These are phyloP conservation scores for Okamejei kenojei DNA, from an alignment of 2,797 vertebrate species.

Conservation along the genomic window DNA sequence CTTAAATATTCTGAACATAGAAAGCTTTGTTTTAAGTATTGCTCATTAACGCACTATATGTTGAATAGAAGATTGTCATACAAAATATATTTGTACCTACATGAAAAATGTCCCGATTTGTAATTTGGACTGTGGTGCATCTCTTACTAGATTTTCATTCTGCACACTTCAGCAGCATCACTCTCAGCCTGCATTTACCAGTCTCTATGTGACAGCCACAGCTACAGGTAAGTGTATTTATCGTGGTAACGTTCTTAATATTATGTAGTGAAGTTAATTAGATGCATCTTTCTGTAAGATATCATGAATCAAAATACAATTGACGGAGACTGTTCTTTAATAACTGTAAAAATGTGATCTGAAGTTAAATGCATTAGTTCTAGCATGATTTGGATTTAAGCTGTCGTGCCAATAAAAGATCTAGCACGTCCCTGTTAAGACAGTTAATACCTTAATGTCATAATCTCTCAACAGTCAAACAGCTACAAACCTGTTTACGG, in stretches of 20 bases:
- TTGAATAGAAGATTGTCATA: neutral
- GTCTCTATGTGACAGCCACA: constrained; percentile 95
- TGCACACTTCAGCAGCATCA: constrained; percentile 92
- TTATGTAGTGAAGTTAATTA: neutral
- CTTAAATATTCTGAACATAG: neutral
- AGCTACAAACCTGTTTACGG: constrained; percentile 88
- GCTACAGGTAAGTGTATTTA: constrained; percentile 78
- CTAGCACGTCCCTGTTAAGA: too few species aligned
- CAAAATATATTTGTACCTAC: neutral
- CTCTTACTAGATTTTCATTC: constrained; percentile 72
- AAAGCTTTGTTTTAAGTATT: neutral
- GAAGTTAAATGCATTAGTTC: neutral
- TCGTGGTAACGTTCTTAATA: neutral
- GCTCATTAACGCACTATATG: neutral
- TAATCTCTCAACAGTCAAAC: constrained; percentile 67
- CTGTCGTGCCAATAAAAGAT: neutral
- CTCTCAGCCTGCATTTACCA: constrained; percentile 97
- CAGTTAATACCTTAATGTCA: too few species aligned
- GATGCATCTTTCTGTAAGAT: neutral
- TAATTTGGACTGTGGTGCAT: constrained; percentile 38
- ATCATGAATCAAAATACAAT: neutral
- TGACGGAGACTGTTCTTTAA: neutral
- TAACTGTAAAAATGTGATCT: neutral
- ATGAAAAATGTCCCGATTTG: neutral
- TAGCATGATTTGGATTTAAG: too few species aligned